phyloP scores from a whole-genome alignment of 1,140 invertebrate genomes.

The Lysiphlebus fabarum region DNA sequence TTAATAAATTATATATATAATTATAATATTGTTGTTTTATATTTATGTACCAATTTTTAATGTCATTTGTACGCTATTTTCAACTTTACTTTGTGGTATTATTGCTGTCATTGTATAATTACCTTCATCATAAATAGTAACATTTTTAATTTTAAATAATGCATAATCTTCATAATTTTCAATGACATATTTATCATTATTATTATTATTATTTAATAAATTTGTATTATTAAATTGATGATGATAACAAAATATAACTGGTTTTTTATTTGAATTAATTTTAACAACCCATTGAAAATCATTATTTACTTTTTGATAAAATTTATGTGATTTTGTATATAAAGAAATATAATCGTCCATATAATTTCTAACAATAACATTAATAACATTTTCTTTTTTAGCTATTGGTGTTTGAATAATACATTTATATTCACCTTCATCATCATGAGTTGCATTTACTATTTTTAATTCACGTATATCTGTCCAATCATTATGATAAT shows the following conservation, averaged over 20 bases:
- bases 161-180: conserved; percentile 1
- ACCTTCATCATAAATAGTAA: conserved; percentile 34
- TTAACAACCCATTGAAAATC: conserved; percentile 45
- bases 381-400: conserved; percentile 33
- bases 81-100: neutral
- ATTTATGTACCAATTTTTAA: too few relatives aligned
- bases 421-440: conserved; percentile 58
- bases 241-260: conserved; percentile 47
- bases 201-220: neutral
- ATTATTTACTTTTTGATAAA: conserved; percentile 30
- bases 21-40: too few relatives aligned
- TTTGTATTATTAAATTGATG: neutral
- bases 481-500: conserved; percentile 25
- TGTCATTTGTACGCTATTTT: conserved; percentile 33
- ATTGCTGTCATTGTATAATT: conserved; percentile 36
- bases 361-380: conserved; percentile 47
- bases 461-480: conserved; percentile 45
- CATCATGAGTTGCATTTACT: conserved; percentile 45
- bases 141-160: conserved; percentile 31
- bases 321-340: conserved; percentile 35
- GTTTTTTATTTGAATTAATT: conserved; percentile 50
- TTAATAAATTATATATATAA: conserved; percentile 28
- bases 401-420: conserved; percentile 42
- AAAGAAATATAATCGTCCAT: conserved; percentile 53
- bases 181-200: neutral